Base-by-base conservation (phyloP, 35 echinoderm and acorn worm genomes). In the Heliocidaris erythrogramma region DNA sequence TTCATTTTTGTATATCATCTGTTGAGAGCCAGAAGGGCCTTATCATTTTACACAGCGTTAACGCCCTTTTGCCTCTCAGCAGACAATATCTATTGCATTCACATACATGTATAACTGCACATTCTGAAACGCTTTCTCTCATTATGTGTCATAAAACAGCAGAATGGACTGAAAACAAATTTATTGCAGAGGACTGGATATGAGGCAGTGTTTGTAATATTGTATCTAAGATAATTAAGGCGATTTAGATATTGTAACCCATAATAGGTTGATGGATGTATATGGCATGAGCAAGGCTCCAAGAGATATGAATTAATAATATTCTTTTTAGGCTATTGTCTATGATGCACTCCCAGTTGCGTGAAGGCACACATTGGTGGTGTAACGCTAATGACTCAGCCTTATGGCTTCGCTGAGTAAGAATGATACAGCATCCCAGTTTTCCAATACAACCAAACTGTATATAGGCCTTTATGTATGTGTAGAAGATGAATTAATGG, bases 261-360 rank as follows among this genome's bases (percentile, higher is more conserved):
- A 14, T 69, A 69, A 69, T 69, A 69, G 60, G 21, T 17, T 88
- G 86, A 88, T 48, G 47, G 47, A 88, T 88, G 86, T 88, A 13
- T 31, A 17, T 13, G 86, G 86, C 86, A 32, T 32, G 31, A 88
- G 86, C 27, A 12, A 42, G 86, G 86, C 86, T 88, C 86, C 86
- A 35, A 4, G 31, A 88, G 47, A 9, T 32, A 88, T 88, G 86
- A 88, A 88, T 88, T 88, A 88, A 35, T 88, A 88, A 88, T 32
- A 35, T 7, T 32, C 69, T 17, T 42, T 88, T 11, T 42, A 88
- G 86, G 14, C 27, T 88, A 48, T 32, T 88, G 86, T 88, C 86
- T 88, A 29, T 31, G 14, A 27, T 69, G 60, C 60, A 21, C 60
- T 18, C 60, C 17, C 60, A 69, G 21, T 17, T 69, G 60, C 24